Conservation (phyloP, 2,797 vertebrate species). For the Eptatretus atami region DNA sequence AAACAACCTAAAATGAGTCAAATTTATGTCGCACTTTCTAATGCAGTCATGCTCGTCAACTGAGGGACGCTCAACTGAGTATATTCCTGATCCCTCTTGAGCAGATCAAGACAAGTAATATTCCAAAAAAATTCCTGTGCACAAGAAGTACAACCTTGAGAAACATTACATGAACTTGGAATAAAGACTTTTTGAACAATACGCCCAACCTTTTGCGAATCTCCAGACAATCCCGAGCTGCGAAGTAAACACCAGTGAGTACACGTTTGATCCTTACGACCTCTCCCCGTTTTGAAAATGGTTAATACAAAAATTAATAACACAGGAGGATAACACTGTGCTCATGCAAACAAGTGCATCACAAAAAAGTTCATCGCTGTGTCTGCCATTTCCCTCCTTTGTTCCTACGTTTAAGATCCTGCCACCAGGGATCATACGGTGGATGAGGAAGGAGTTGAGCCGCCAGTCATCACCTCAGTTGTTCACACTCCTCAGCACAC, state of each 20-base stretch:
- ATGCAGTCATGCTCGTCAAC: too few species aligned
- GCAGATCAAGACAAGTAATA: slow-evolving; percentile 55
- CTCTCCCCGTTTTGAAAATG: too few species aligned
- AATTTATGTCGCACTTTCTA: too few species aligned
- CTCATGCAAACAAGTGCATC: too few species aligned
- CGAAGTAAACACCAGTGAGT: slow-evolving; percentile 9
- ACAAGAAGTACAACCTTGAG: slow-evolving; percentile 61
- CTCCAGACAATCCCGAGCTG: slow-evolving; percentile 29
- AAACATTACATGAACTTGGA: slow-evolving; percentile 43
- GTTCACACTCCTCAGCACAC: slow-evolving; percentile 84
- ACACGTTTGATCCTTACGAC: too few species aligned
- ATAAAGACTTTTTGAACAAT: slow-evolving; percentile 35
- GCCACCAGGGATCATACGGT: slow-evolving; percentile 85
- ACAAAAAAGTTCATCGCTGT: too few species aligned
- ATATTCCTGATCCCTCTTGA: not conserved
- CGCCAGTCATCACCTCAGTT: slow-evolving; percentile 36
- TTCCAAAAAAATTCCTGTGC: slow-evolving; percentile 66
- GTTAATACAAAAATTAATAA: too few species aligned
- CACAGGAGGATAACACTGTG: too few species aligned
- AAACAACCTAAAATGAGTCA: too few species aligned
- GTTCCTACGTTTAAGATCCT: slow-evolving; percentile 27
- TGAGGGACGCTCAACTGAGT: too few species aligned
- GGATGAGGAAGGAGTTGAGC: slow-evolving; percentile 85
- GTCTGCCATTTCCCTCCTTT: too few species aligned
- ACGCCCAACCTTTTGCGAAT: slow-evolving; percentile 40